Evolutionary conservation across 2,888 invertebrate genomes (phyloP).

Genomic region (Drosophila barbarae): DNA sequence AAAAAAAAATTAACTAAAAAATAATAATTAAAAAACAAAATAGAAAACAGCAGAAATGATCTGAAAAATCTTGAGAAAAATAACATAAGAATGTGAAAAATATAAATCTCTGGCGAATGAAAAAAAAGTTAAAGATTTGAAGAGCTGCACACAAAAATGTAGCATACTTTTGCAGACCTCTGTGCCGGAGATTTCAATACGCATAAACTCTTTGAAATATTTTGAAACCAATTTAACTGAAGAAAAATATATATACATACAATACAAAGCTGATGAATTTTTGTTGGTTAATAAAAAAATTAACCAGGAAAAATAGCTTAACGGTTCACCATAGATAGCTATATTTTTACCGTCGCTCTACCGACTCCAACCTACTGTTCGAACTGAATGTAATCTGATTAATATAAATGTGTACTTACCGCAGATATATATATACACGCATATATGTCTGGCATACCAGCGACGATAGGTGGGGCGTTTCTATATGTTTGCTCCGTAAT

Average conservation of each 20-base stretch:
- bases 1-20: not conserved
- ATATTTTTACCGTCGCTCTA: constrained; percentile 40
- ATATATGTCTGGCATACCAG: constrained; percentile 1
- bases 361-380: constrained; percentile 37
- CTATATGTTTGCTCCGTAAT: constrained; percentile 45
- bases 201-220: constrained; percentile 11
- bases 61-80: not conserved
- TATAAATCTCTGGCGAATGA: not conserved
- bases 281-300: constrained; percentile 5
- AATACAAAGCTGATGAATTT: constrained; percentile 15
- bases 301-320: constrained; percentile 9
- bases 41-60: not conserved
- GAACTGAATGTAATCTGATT: constrained; percentile 40
- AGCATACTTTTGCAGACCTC: not conserved
- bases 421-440: constrained; percentile 11
- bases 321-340: constrained; percentile 27
- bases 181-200: not conserved
- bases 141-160: not conserved
- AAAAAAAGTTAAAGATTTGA: not conserved
- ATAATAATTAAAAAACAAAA: not conserved
- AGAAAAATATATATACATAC: constrained; percentile 16
- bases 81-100: not conserved
- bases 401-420: constrained; percentile 29
- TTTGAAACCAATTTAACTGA: constrained; percentile 10
- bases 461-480: constrained; percentile 13